These are phyloP conservation scores for Paramacrobiotus metropolitanus DNA, from an alignment of 1,140 invertebrate species.

Conservation along the genomic window DNA sequence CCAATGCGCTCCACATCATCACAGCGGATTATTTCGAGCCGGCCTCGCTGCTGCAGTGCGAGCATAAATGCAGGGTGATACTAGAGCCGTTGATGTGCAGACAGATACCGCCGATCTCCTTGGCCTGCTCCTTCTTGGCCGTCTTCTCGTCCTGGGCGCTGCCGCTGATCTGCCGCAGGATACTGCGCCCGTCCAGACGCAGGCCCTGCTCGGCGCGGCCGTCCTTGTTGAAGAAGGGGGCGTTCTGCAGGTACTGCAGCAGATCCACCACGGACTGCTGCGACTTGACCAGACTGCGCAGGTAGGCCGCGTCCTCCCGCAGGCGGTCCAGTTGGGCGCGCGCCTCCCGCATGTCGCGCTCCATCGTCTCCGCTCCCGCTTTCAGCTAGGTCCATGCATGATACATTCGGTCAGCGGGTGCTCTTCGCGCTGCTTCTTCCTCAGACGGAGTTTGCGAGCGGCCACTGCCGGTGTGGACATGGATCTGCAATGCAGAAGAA, in stretches of 20 bases:
- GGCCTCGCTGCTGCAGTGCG: neutral
- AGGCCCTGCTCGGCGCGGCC: neutral
- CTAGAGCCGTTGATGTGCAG: neutral
- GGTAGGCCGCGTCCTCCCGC: neutral
- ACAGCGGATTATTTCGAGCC: no score
- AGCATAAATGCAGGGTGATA: neutral
- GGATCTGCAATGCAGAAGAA: no score
- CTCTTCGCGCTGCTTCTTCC: neutral
- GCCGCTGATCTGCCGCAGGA: neutral
- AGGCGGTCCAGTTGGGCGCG: neutral
- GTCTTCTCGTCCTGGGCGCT: neutral
- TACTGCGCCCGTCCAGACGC: neutral
- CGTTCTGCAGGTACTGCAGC: neutral
- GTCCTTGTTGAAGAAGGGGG: neutral
- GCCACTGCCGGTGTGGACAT: neutral
- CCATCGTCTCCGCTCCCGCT: neutral
- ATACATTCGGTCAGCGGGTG: neutral
- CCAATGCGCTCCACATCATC: no score
- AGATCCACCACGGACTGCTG: neutral
- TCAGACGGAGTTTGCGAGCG: conserved; percentile 1
- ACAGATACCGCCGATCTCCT: neutral
- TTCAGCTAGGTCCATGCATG: neutral
- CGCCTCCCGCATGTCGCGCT: neutral
- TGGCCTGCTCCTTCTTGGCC: neutral
- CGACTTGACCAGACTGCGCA: neutral